Evolutionary conservation across 2,888 invertebrate species (phyloP).

Genomic region (Dioctria rufipes): DNA sequence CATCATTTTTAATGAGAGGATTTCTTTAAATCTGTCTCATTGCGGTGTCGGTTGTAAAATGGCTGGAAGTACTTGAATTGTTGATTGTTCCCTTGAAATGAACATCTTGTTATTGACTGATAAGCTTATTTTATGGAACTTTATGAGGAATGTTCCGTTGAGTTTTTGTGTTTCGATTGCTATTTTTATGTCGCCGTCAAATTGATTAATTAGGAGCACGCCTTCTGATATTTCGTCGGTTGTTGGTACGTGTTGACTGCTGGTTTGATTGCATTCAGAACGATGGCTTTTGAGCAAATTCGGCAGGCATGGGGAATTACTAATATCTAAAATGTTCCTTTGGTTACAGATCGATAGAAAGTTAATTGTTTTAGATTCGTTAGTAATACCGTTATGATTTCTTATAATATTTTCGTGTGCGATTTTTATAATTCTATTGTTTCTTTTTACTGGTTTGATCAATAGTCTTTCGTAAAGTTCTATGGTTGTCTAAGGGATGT

Average conservation of each 20-base stretch:
- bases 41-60: slow-evolving; percentile 32
- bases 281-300: slow-evolving; percentile 16
- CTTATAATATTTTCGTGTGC: slow-evolving; percentile 3
- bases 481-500: slow-evolving; percentile 31
- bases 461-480: slow-evolving; percentile 31
- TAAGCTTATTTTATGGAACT: slow-evolving; percentile 23
- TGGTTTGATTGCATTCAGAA: slow-evolving; percentile 9
- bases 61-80: slow-evolving; percentile 18
- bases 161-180: background rate
- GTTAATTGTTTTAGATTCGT: slow-evolving; percentile 36
- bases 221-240: slow-evolving; percentile 6
- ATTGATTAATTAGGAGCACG: background rate
- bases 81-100: slow-evolving; percentile 17
- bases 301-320: slow-evolving; percentile 5
- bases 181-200: background rate
- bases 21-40: background rate
- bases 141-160: background rate
- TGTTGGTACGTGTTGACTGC: slow-evolving; percentile 2
- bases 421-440: slow-evolving; percentile 19
- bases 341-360: slow-evolving; percentile 23
- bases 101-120: background rate
- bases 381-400: background rate
- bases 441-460: slow-evolving; percentile 46
- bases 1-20: background rate
- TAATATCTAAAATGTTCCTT: slow-evolving; percentile 38